Evolutionary conservation across 2,113 vertebrate species (phyloP).

Genomic region (Raja brachyura): DNA sequence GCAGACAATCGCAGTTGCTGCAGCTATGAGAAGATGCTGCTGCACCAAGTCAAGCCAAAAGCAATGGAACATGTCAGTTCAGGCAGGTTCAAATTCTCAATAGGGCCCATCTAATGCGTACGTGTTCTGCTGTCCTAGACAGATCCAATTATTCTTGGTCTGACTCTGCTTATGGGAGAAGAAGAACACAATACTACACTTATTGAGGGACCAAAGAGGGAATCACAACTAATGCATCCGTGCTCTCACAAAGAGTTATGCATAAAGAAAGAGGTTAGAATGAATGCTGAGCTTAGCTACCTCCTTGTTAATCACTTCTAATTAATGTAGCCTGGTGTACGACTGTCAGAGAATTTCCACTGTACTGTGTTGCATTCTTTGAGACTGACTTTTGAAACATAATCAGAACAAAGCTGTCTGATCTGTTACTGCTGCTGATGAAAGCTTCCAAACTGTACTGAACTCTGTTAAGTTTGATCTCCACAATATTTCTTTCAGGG

Average conservation of each 20-base stretch:
- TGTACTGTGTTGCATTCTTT: not conserved
- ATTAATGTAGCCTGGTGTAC: not conserved
- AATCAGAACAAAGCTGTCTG: not conserved
- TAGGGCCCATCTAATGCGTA: not conserved
- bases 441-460: not conserved
- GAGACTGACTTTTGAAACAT: not conserved
- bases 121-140: not conserved
- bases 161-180: not conserved
- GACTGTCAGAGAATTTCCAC: not conserved
- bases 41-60: not conserved
- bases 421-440: not conserved
- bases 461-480: not conserved
- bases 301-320: not conserved
- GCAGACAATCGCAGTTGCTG: not conserved
- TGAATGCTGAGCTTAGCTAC: not conserved
- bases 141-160: not conserved
- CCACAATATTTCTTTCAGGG: not conserved
- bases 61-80: not conserved
- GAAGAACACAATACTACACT: not conserved
- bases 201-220: not conserved
- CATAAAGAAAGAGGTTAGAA: too few species aligned
- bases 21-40: not conserved
- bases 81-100: not conserved
- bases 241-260: not conserved
- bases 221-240: not conserved